These are phyloP conservation scores for Pseudorasbora parva DNA, from an alignment of 2,113 vertebrate genomes.

Conservation along the genomic window DNA sequence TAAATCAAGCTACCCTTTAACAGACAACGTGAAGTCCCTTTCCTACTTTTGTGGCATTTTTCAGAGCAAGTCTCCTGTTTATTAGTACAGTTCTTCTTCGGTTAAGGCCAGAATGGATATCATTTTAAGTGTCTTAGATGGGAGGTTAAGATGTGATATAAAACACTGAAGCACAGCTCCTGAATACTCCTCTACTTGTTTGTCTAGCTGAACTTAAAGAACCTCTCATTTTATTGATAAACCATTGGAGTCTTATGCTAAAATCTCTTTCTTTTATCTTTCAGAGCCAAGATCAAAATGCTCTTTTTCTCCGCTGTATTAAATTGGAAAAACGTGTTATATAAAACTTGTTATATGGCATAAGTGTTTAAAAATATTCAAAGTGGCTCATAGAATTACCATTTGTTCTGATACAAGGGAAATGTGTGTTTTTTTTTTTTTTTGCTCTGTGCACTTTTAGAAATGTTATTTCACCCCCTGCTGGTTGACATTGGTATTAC, in stretches of 20 bases:
- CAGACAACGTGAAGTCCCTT: slow-evolving; percentile 30
- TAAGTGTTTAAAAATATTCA: not conserved
- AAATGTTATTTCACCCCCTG: slow-evolving; percentile 53
- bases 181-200: not conserved
- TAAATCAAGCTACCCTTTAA: slow-evolving; percentile 52
- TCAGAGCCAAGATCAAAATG: not conserved
- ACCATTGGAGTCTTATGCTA: not conserved
- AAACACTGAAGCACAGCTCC: not conserved
- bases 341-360: not conserved
- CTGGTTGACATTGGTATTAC: slow-evolving; percentile 49
- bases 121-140: not conserved
- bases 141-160: not conserved
- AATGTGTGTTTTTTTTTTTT: not conserved
- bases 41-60: not conserved
- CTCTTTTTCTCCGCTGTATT: not conserved
- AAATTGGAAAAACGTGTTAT: not conserved
- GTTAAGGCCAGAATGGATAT: not conserved
- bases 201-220: not conserved
- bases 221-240: slow-evolving; percentile 16
- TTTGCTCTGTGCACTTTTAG: not conserved
- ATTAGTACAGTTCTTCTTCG: not conserved
- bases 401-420: not conserved
- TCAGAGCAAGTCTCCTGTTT: not conserved
- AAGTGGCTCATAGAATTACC: not conserved
- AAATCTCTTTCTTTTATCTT: not conserved